Evolutionary conservation across 2,113 vertebrate species (phyloP).

Genomic region (Cyprinodon variegatus): DNA sequence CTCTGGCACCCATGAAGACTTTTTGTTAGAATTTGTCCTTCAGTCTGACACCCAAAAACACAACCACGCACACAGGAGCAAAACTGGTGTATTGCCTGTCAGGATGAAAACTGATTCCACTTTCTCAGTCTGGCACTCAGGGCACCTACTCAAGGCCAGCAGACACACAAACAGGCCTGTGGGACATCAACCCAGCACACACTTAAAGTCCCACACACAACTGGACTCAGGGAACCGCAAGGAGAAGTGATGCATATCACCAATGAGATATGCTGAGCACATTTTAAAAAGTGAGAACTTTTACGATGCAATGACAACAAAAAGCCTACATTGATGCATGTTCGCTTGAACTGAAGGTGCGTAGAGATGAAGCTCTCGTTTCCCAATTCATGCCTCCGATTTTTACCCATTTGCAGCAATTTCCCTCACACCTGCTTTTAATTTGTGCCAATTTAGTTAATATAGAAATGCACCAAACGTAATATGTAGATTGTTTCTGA

Average conservation of each 20-base stretch:
- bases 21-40: slow-evolving; percentile 36
- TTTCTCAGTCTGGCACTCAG: slow-evolving; percentile 19
- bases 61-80: slow-evolving; percentile 10
- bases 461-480: not conserved
- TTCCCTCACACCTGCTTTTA: not conserved
- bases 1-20: not conserved
- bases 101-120: slow-evolving; percentile 22
- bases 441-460: not conserved
- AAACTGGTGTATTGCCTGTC: slow-evolving; percentile 22
- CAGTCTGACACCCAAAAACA: slow-evolving; percentile 13
- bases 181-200: not conserved
- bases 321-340: not conserved
- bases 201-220: not conserved
- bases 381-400: not conserved
- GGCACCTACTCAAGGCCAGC: slow-evolving; percentile 15
- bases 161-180: not conserved
- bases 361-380: not conserved
- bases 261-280: not conserved
- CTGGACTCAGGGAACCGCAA: not conserved
- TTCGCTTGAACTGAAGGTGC: not conserved
- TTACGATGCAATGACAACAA: not conserved
- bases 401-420: not conserved
- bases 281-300: not conserved
- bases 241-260: not conserved
- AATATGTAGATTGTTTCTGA: too few relatives aligned